Base-by-base conservation (phyloP, 2,797 vertebrate genomes). In the Cossypha dichroa region DNA sequence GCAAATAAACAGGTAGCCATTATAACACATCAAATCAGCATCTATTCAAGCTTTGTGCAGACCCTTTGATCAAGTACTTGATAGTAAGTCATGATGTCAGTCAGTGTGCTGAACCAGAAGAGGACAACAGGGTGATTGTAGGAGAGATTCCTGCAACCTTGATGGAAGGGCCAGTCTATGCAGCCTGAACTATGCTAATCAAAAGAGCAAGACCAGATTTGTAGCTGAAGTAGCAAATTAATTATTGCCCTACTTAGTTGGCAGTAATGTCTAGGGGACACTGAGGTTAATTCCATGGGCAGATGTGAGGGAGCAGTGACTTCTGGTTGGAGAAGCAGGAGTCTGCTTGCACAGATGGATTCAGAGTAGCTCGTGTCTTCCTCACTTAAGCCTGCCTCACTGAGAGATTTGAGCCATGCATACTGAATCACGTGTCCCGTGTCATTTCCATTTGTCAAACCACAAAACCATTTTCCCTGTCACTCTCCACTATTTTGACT, bases 1-100 rank as follows among this genome's bases (percentile, higher is more conserved):
- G 48, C 75, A 89, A 77, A 75, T 87, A 77, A 95, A 63, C 51
- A 85, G 70, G 70, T 97, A 88, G 69, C 67, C 34, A 43, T 89
- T 91, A 34, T 56, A 89, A 54, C 49, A 34, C 38, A 64, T 80
- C 28, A 64, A 45, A 64, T 52, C 48, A 81, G 40, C 33, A 26
- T 76, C 34, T 79, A 3, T 45, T 91, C 41, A 40, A 40, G 56
- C 72, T 83, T 77, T 34, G 29, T 55, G 60, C 0, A 0, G 49
- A 82, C n/a, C 45, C 59, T 89, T 83, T 85, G 64, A 89, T 89
- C 49, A 49, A 54, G 13, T 36, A 3, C 31, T 68, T 83, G 41
- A 25, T n/a, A 40, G 38, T 68, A 45, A 94, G 63, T 56, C 11
- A 3, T 21, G 15, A 40, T 90, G 88, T 79, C 88, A 55, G 51